Evolutionary conservation across 2,797 vertebrate species (phyloP), one percentile per base, ranked within the genome.

Genomic region (Chromobotia macracanthus): DNA sequence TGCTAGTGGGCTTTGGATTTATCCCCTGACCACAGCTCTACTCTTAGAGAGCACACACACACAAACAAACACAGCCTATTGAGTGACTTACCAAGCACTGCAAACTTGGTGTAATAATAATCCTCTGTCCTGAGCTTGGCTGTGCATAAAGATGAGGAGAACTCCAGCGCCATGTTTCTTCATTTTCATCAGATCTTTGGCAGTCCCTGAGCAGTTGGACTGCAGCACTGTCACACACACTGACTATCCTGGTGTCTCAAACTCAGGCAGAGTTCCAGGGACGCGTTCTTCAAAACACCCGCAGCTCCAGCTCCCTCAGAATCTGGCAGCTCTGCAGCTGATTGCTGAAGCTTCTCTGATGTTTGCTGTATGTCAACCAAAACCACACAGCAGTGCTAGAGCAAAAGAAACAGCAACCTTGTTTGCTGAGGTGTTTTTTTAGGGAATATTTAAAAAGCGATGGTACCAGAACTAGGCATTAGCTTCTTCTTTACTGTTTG

Each of bases 361-460:
- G 78, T 82, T 71, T 75, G 66, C 35, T 73, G 60, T 56, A 69
- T 75, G 74, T 78, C 71, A 73, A 74, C 58, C 46, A 80, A 80
- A 73, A 69, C 71, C 71, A 78, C 55, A 19, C 41, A 38, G 38
- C 76, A 80, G 64, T 56, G 67, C 41, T 70, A 46, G 58, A 41
- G 70, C 81, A 63, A 72, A 65, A 80, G 65, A 72, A 78, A n/a
- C 74, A 75, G 50, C 65, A 67, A 77, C 61, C 75, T 70, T 80
- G 73, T 70, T 82, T 80, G 53, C 72, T 28, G 68, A 67, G 71
- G 72, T 46, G 55, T 82, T 64, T 75, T 65, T 84, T 60, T 46
- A 41, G 64, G 64, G 48, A 56, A 65, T 66, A 72, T 74, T 74
- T 82, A 71, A 73, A 69, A 60, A 68, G 53, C 63, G 35, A 50